phyloP scores from a whole-genome alignment of 1,140 invertebrate species.

The Vanessa atalanta region DNA sequence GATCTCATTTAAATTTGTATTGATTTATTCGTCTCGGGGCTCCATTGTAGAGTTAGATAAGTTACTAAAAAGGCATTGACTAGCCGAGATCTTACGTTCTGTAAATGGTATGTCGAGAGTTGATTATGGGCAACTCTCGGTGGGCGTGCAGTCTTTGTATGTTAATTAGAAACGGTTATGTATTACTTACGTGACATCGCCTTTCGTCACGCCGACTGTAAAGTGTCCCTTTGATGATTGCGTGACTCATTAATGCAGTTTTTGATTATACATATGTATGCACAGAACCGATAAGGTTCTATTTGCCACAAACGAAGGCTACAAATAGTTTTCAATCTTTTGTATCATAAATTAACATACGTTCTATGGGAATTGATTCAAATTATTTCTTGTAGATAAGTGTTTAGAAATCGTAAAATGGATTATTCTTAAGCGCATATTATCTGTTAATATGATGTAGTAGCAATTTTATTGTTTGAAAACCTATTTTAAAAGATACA shows the following conservation, averaged over 20 bases:
- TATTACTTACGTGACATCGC: slow-evolving; percentile 46
- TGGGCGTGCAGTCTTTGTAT: slow-evolving; percentile 57
- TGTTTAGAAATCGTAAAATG: not conserved
- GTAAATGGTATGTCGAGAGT: slow-evolving; percentile 36
- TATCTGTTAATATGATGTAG: not conserved
- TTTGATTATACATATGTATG: slow-evolving; percentile 21
- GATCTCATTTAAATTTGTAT: slow-evolving; percentile 24
- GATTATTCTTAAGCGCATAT: not conserved
- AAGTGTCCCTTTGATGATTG: slow-evolving; percentile 37
- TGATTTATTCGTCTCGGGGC: slow-evolving; percentile 12
- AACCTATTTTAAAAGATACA: not conserved
- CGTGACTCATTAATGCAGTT: slow-evolving; percentile 40
- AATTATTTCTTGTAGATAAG: not conserved
- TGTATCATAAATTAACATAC: not conserved
- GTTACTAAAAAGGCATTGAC: slow-evolving; percentile 28
- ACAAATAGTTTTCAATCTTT: not conserved
- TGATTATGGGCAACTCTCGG: slow-evolving; percentile 30
- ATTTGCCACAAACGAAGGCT: not conserved
- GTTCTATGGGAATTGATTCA: not conserved
- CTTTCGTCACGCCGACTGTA: slow-evolving; percentile 38
- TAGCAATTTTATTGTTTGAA: not conserved
- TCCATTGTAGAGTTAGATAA: slow-evolving; percentile 32
- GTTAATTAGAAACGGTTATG: slow-evolving; percentile 50
- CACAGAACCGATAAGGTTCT: not conserved
- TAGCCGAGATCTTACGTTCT: slow-evolving; percentile 26